Percentiles rank a stretch among this genome's conserved stretches.
phyloP scores from a whole-genome alignment of 1,140 invertebrate species.

The Akabosia matsudoensis region DNA sequence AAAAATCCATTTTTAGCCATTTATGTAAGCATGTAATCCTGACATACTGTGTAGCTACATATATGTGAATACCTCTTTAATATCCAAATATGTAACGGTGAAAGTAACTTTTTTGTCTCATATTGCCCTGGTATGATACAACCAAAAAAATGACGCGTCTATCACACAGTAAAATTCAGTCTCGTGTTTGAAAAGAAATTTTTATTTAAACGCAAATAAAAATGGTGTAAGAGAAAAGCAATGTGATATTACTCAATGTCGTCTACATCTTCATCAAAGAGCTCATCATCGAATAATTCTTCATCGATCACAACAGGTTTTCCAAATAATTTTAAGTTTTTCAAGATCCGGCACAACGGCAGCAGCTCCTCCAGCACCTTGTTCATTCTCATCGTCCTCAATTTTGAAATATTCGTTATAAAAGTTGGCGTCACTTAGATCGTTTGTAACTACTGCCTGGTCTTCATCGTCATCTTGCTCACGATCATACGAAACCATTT shows the following conservation, averaged over 20 bases:
- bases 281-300: slow-evolving; percentile 72
- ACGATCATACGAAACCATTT: neutral
- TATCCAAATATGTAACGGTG: too few species aligned
- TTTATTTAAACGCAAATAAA: neutral
- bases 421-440: neutral
- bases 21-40: too few species aligned
- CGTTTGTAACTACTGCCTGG: neutral
- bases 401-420: slow-evolving; percentile 54
- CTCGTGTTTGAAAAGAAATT: neutral
- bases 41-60: too few species aligned
- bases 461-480: neutral
- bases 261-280: slow-evolving; percentile 73
- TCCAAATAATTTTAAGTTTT: slow-evolving; percentile 40
- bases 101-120: too few species aligned
- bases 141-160: too few species aligned
- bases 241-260: too few species aligned
- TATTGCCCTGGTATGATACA: too few species aligned
- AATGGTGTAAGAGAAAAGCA: too few species aligned
- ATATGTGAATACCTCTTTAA: too few species aligned
- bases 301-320: slow-evolving; percentile 78
- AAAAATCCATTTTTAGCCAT: too few species aligned
- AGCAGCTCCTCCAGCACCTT: slow-evolving; percentile 56
- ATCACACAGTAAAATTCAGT: too few species aligned
- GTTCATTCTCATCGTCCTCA: slow-evolving; percentile 66
- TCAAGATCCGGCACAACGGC: slow-evolving; percentile 50